Evolutionary conservation across 2,113 vertebrate genomes (phyloP), one percentile per base, ranked within the genome.

Genomic region (Urocitellus parryii): DNA sequence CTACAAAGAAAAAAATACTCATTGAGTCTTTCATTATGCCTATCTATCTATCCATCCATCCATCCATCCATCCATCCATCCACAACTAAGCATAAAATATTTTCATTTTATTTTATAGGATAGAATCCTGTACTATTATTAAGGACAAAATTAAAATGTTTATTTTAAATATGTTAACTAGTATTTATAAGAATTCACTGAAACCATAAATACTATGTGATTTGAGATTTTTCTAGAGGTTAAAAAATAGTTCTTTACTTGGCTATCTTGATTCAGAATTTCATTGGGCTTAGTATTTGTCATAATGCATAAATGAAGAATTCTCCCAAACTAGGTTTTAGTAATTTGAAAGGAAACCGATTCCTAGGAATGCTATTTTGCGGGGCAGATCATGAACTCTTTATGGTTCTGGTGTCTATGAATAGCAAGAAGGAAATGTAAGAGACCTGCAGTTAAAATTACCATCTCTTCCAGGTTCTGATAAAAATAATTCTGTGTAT

Each of bases 191-290:
- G 67, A 96, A 78, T 97, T 97, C 18, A 95, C 70, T 93, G 12
- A 56, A 83, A 80, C 80, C 48, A 42, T 32, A 29, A 84, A 65
- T 88, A 37, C 18, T 73, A 27, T 90, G 74, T 91, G 70, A 95
- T 87, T 90, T 81, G 34, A 94, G 42, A 82, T 81, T 92, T 96
- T 96, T 96, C 51, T 73, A 78, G 24, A 88, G 61, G 67, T 65
- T 90, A 1, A 94, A 84, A 97, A 96, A 56, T 56, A 92, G 73
- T 81, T 48, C 81, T 97, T 93, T 92, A 77, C 56, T 95, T 94
- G 48, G 24, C 27, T 90, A 5, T 90, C 42, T 94, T 93, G 32
- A 45, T 91, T 96, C 13, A 65, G 13, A 85, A 17, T 96, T 80
- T 96, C 18, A 81, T 9, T 95, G 37, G 45, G 29, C 24, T 90